Base-by-base conservation (phyloP, 2,113 vertebrate species). In the Aptenodytes forsteri region DNA sequence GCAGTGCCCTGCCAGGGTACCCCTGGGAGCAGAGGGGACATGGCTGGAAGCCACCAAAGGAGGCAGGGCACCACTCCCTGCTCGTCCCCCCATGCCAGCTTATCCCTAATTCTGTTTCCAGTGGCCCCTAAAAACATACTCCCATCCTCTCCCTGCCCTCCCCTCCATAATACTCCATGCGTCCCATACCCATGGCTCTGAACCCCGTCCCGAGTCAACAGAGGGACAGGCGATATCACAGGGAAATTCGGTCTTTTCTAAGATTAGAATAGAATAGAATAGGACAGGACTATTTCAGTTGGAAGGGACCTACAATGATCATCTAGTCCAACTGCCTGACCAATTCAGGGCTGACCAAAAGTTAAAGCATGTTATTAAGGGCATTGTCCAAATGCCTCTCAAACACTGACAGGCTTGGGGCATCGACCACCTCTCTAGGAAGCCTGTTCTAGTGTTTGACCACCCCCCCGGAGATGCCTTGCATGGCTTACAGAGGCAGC, bases 41-140 rank as follows among this genome's bases (percentile, higher is more conserved):
- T 11, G 21, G 56, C n/a, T 69, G 49, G 47, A 93, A 83, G 47
- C 27, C 38, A 78, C 5, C 4, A 4, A 76, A 83, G 32, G 26
- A 82, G 6, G 16, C 1, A 12, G 16, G 66, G 13, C 27, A 46
- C 47, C 55, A 22, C 30, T 84, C 44, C 21, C 59, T 47, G 10
- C 11, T 64, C 1, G 0, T 29, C 8, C 5, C 6, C 23, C 13
- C 42, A 34, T 2, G 10, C 10, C 55, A 38, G 34, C 22, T 38
- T 55, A 70, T 26, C 18, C 32, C 10, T 64, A 59, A 79, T 47
- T 79, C 59, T 75, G 20, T 50, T 42, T 40, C 16, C n/a, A 55
- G 18, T 25, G 29, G 87, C 14, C 8, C 22, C 72, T 29, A 62
- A 76, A 66, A 91, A 50, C 29, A 50, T 6, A 58, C 40, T 40